Evolutionary conservation across 2,797 vertebrate species (phyloP).

Genomic region (Lepus oiostolus): DNA sequence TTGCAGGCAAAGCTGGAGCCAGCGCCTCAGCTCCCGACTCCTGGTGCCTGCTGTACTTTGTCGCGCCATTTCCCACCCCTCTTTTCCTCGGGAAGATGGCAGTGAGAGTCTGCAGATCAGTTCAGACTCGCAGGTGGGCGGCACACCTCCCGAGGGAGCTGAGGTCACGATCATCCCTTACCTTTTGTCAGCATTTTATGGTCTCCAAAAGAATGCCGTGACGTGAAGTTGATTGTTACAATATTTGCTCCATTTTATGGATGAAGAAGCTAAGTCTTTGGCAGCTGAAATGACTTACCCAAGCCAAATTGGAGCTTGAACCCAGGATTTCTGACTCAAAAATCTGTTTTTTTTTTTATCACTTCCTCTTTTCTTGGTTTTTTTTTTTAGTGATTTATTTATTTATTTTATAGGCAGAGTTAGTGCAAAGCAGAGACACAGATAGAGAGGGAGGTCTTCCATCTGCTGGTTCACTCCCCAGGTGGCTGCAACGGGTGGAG

Average conservation of each 20-base stretch:
- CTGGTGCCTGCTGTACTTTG: constrained; percentile 24
- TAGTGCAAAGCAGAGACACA: too few species aligned
- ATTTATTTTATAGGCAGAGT: neutral
- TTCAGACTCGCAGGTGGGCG: constrained; percentile 43
- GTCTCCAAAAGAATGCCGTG: constrained; percentile 48
- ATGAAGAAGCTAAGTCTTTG: neutral
- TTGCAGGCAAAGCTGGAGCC: neutral
- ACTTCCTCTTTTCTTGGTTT: neutral
- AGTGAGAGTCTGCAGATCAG: constrained; percentile 40
- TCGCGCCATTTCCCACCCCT: neutral
- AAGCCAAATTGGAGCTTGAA: neutral
- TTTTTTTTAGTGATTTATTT: neutral
- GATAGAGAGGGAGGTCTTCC: too few species aligned
- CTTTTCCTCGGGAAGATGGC: constrained; percentile 39
- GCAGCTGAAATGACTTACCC: neutral
- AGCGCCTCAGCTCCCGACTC: constrained; percentile 30
- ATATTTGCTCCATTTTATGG: neutral
- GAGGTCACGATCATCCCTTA: constrained; percentile 63
- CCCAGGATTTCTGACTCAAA: neutral
- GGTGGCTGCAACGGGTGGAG: too few species aligned
- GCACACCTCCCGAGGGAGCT: neutral
- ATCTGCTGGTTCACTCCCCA: too few species aligned
- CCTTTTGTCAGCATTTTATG: neutral
- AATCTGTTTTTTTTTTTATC: neutral
- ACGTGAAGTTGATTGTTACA: neutral